These are phyloP conservation scores for Yoshiicerus persimilis DNA, from an alignment of 1,140 invertebrate genomes.

Conservation along the genomic window DNA sequence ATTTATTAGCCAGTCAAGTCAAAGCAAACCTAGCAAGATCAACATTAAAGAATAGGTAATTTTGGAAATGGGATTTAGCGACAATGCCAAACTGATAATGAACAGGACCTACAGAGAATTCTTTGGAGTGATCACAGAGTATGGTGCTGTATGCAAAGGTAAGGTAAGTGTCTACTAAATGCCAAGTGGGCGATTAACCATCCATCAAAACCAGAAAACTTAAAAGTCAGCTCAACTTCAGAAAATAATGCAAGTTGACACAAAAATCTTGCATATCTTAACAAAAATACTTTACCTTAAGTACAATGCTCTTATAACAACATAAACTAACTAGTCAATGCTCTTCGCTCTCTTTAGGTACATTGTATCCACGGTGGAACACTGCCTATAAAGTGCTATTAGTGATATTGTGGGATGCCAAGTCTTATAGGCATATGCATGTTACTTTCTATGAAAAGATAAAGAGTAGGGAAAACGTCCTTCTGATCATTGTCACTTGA, in stretches of 20 bases:
- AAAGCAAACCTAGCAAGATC: neutral
- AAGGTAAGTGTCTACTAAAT: neutral
- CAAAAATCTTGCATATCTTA: neutral
- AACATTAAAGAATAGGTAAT: neutral
- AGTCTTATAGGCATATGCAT: neutral
- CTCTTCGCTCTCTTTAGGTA: too few species aligned
- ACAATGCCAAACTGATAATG: neutral
- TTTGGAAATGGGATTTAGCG: neutral
- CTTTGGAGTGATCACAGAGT: neutral
- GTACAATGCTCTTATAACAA: neutral
- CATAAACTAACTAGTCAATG: too few species aligned
- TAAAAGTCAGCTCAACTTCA: neutral
- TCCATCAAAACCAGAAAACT: neutral
- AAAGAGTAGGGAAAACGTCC: conserved; percentile 24
- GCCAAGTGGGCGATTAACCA: neutral
- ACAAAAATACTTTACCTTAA: neutral
- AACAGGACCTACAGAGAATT: neutral
- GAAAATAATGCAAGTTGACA: neutral
- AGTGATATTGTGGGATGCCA: neutral
- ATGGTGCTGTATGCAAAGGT: neutral
- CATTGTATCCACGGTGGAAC: too few species aligned
- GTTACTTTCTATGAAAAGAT: neutral
- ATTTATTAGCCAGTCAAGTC: neutral
- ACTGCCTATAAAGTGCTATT: too few species aligned
- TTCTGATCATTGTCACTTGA: conserved; percentile 31